These are phyloP conservation scores for Cheilosia grossa DNA, from an alignment of 2,888 invertebrate genomes.

Conservation along the genomic window DNA sequence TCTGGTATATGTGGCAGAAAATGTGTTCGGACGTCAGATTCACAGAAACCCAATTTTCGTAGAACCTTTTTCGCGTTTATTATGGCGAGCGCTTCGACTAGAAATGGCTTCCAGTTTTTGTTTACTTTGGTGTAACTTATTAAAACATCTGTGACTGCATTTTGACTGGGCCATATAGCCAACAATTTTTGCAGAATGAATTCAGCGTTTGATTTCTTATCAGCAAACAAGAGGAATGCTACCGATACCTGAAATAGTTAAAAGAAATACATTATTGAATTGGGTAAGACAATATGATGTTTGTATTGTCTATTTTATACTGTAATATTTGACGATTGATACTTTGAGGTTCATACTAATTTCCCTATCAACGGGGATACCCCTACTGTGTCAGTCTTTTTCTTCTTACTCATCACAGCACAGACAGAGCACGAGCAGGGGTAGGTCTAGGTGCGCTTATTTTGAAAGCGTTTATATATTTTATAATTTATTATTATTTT, in stretches of 20 bases:
- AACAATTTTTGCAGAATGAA: slow-evolving; percentile 80
- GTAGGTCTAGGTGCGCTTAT: too few relatives aligned
- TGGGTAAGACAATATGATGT: too few relatives aligned
- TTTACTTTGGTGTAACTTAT: slow-evolving; percentile 78
- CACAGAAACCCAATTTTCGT: slow-evolving; percentile 81
- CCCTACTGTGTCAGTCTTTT: too few relatives aligned
- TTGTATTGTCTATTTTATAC: too few relatives aligned
- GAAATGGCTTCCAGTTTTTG: slow-evolving; percentile 82
- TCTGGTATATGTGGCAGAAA: slow-evolving; percentile 82
- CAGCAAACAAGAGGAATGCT: slow-evolving; percentile 80
- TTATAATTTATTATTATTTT: too few relatives aligned
- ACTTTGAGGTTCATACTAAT: too few relatives aligned
- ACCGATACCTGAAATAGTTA: slow-evolving; percentile 78
- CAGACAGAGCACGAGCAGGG: too few relatives aligned
- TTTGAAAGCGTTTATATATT: too few relatives aligned
- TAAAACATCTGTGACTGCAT: slow-evolving; percentile 75
- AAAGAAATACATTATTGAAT: slow-evolving; percentile 10
- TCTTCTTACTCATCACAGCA: too few relatives aligned
- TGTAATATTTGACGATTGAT: too few relatives aligned
- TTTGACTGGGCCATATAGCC: slow-evolving; percentile 68
- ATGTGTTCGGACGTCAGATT: slow-evolving; percentile 78
- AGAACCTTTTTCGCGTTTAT: slow-evolving; percentile 82
- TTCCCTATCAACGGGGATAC: too few relatives aligned
- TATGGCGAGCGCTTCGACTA: slow-evolving; percentile 85
- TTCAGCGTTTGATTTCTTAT: slow-evolving; percentile 77